Conservation (phyloP, 2,797 vertebrate genomes). For the Danio kyathit region DNA sequence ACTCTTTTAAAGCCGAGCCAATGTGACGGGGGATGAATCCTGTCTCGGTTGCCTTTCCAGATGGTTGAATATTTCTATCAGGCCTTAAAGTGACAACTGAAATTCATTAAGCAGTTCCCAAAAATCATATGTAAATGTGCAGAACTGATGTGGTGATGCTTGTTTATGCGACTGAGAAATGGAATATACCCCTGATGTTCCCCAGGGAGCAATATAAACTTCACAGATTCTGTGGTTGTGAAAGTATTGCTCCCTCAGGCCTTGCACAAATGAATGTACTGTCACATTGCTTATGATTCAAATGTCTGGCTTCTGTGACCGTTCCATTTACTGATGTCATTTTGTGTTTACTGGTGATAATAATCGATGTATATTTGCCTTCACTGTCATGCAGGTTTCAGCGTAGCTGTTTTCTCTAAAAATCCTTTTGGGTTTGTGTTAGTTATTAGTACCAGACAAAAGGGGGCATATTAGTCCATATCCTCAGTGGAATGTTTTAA, state of each 20-base stretch:
- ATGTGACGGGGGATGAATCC: constrained; percentile 53
- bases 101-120: constrained; percentile 43
- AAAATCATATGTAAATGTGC: constrained; percentile 32
- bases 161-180: constrained; percentile 33
- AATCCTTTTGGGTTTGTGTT: constrained; percentile 40
- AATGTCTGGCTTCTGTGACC: constrained; percentile 25
- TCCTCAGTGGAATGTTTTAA: constrained; percentile 57
- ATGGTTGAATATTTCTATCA: constrained; percentile 37
- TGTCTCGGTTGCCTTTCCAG: constrained; percentile 36
- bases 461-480: constrained; percentile 53
- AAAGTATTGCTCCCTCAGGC: constrained; percentile 36
- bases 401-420: constrained; percentile 27
- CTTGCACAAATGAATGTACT: constrained; percentile 41
- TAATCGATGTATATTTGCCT: constrained; percentile 41
- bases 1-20: constrained; percentile 33
- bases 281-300: constrained; percentile 30
- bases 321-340: constrained; percentile 36
- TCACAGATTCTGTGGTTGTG: constrained; percentile 29
- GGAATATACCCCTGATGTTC: constrained; percentile 17
- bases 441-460: constrained; percentile 20
- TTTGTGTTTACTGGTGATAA: constrained; percentile 47
- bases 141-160: constrained; percentile 24
- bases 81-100: constrained; percentile 47
- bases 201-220: constrained; percentile 47
- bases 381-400: constrained; percentile 45